phyloP scores from a whole-genome alignment of 2,888 invertebrate species.

The Oscheius sp. region DNA sequence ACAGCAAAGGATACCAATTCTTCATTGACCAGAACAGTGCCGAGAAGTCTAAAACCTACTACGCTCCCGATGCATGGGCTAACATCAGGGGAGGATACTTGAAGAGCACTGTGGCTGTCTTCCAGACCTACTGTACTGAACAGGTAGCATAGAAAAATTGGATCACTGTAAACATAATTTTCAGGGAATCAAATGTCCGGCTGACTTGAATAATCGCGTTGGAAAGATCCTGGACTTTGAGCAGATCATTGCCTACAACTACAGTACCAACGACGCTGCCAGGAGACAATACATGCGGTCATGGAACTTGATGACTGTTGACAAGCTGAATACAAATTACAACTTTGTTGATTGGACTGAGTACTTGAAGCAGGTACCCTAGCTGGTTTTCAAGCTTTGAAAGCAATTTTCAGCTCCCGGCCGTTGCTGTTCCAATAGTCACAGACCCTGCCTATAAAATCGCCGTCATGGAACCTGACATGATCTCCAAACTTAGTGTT shows the following conservation, averaged over 20 bases:
- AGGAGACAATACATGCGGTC: constrained; percentile 60
- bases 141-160: background rate
- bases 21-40: constrained; percentile 56
- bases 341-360: constrained; percentile 46
- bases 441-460: constrained; percentile 23
- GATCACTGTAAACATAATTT: background rate
- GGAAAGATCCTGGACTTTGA: constrained; percentile 44
- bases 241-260: constrained; percentile 42
- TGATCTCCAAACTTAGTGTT: constrained; percentile 25
- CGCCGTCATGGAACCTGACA: constrained; percentile 25
- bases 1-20: constrained; percentile 47
- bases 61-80: constrained; percentile 49
- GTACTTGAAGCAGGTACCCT: constrained; percentile 41
- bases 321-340: constrained; percentile 34
- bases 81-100: constrained; percentile 43
- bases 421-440: constrained; percentile 28
- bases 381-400: no score
- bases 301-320: constrained; percentile 55
- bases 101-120: background rate
- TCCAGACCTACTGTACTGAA: constrained; percentile 24
- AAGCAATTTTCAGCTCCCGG: constrained; percentile 32
- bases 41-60: constrained; percentile 52
- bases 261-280: constrained; percentile 59
- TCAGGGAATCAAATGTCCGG: background rate
- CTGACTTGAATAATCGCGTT: constrained; percentile 24